Conservation (phyloP, 2,113 vertebrate species). For the Cacatua alba region DNA sequence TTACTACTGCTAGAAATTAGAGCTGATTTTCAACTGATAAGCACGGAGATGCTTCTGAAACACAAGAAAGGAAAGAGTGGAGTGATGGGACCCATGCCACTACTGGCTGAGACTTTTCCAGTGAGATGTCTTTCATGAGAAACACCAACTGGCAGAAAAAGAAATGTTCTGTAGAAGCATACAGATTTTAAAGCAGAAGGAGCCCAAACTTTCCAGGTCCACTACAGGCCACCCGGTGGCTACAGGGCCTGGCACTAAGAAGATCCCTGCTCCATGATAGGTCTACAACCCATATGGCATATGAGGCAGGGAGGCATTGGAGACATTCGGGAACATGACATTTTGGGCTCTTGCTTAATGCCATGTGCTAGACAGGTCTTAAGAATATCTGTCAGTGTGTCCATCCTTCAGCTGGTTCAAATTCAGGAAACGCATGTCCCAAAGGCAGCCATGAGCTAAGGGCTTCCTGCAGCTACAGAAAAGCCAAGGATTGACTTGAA, state of each 20-base stretch:
- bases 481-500: neutral
- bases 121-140: neutral
- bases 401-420: neutral
- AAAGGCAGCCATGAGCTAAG: neutral
- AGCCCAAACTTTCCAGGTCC: neutral
- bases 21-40: neutral
- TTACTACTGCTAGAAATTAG: neutral
- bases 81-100: accelerated
- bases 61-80: neutral
- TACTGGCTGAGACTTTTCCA: neutral
- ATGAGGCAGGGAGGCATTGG: neutral
- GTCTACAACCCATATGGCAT: accelerated
- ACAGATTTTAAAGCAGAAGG: neutral
- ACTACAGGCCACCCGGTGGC: neutral
- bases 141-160: neutral
- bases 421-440: neutral
- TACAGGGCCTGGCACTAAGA: neutral
- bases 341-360: neutral
- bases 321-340: neutral
- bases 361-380: neutral
- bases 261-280: neutral
- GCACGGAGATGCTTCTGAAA: neutral
- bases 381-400: neutral
- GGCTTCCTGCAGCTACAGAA: neutral
- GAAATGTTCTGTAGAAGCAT: neutral